Conservation (phyloP, 2,888 invertebrate genomes). For the Rotaria magnacalcarata region DNA sequence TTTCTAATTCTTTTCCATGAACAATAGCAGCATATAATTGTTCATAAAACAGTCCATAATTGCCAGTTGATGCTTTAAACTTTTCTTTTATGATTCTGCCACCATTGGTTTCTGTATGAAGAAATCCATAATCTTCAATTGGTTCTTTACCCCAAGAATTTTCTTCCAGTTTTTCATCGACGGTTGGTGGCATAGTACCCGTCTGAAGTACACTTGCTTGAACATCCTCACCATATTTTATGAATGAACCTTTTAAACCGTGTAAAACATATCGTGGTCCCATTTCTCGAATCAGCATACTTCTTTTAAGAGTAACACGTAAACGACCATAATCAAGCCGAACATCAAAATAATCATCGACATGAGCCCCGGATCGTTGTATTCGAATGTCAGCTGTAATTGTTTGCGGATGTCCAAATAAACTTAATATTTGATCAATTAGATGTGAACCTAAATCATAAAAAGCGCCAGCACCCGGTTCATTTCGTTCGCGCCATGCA, state of each 20-base stretch:
- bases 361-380: not conserved
- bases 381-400: slow-evolving; percentile 11
- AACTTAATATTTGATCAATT: slow-evolving; percentile 1
- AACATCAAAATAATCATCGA: slow-evolving; percentile 15
- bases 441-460: slow-evolving; percentile 27
- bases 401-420: slow-evolving; percentile 27
- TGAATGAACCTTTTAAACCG: not conserved
- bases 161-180: not conserved
- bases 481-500: not conserved
- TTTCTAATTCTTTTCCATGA: not conserved
- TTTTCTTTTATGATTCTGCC: not conserved
- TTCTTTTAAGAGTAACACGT: not conserved
- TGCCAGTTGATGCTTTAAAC: not conserved
- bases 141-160: not conserved
- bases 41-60: slow-evolving; percentile 1
- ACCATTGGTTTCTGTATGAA: not conserved
- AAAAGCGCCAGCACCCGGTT: not conserved
- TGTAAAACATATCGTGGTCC: slow-evolving; percentile 1
- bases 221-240: slow-evolving; percentile 4
- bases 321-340: not conserved
- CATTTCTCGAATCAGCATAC: slow-evolving; percentile 6
- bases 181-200: not conserved
- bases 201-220: not conserved
- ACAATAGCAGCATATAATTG: not conserved
- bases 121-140: not conserved